Percentiles rank a stretch among this genome's conserved stretches.
These are phyloP conservation scores for Craniophora ligustri DNA, from an alignment of 2,888 invertebrate genomes.

Conservation along the genomic window DNA sequence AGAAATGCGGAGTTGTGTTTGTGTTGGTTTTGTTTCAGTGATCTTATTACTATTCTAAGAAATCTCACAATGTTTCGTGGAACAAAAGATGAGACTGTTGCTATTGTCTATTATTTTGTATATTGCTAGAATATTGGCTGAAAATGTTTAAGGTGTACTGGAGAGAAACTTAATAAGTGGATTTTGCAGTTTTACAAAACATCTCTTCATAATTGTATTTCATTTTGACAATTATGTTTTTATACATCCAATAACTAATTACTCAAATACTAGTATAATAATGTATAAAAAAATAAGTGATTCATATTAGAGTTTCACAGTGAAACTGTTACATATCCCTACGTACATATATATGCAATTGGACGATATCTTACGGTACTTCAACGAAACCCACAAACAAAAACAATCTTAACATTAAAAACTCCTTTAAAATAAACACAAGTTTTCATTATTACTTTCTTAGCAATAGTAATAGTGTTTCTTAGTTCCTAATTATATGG, in stretches of 20 bases:
- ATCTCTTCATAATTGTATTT: too few relatives aligned
- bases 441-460: conserved; percentile 18
- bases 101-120: conserved; percentile 24
- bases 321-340: background rate
- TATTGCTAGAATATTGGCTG: too few relatives aligned
- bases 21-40: conserved; percentile 30
- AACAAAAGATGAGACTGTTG: conserved; percentile 29
- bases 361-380: too few relatives aligned
- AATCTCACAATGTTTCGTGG: conserved; percentile 38
- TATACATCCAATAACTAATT: too few relatives aligned
- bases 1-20: conserved; percentile 39
- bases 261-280: too few relatives aligned
- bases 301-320: too few relatives aligned
- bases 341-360: background rate
- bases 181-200: too few relatives aligned
- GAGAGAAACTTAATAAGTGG: too few relatives aligned
- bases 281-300: too few relatives aligned
- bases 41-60: conserved; percentile 52
- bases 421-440: conserved; percentile 7
- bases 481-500: conserved; percentile 20
- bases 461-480: conserved; percentile 15
- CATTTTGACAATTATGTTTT: too few relatives aligned
- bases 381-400: background rate
- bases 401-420: conserved; percentile 8
- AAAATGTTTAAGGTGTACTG: too few relatives aligned